Percentiles rank a stretch among this genome's conserved stretches.
phyloP scores from a whole-genome alignment of 2,113 vertebrate genomes.

The Chamaetylas fuelleborni region DNA sequence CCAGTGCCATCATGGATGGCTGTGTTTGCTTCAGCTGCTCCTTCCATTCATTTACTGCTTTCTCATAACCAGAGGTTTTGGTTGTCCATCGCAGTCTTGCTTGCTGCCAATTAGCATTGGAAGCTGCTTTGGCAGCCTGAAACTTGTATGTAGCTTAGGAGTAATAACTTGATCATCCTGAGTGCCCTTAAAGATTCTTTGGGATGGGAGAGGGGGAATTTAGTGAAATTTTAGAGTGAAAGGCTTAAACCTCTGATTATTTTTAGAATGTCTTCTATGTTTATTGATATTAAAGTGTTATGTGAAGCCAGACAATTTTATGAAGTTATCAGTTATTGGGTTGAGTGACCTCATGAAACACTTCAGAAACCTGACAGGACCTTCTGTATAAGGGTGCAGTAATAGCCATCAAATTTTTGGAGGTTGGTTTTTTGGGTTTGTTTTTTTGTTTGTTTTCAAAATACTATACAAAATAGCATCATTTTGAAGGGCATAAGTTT shows the following conservation, averaged over 20 bases:
- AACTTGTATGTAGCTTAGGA: not conserved
- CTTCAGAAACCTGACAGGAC: not conserved
- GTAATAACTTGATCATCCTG: not conserved
- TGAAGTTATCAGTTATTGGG: not conserved
- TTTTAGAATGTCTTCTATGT: not conserved
- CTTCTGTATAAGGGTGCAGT: not conserved
- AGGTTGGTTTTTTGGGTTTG: not conserved
- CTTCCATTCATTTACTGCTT: not conserved
- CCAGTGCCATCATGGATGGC: not conserved
- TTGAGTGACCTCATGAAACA: not conserved
- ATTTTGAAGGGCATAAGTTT: not conserved
- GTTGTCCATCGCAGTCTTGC: not conserved
- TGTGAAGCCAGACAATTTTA: not conserved
- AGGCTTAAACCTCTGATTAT: not conserved
- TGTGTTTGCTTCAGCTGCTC: not conserved
- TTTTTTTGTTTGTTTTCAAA: not conserved
- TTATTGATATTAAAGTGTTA: not conserved
- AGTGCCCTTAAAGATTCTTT: not conserved
- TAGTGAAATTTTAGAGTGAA: not conserved
- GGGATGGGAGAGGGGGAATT: not conserved
- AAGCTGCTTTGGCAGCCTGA: not conserved
- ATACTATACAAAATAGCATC: not conserved
- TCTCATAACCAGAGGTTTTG: not conserved
- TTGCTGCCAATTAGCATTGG: not conserved
- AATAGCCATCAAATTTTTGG: not conserved